Evolutionary conservation across 2,888 invertebrate genomes (phyloP).

Genomic region (Anorthoa munda): DNA sequence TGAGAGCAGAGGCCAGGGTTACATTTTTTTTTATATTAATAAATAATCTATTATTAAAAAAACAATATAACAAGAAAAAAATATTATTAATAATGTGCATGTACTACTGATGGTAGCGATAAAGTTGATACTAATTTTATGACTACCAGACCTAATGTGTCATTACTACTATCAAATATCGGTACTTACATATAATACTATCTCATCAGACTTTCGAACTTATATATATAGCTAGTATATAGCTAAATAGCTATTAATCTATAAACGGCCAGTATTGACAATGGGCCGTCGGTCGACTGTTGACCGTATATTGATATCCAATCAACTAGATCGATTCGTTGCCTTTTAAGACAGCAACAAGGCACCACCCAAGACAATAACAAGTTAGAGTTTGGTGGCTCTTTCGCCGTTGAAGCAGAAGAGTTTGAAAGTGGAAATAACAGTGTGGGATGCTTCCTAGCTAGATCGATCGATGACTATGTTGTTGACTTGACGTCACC

Average conservation of each 20-base stretch:
- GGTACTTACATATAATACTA: neutral
- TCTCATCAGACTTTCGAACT: slow-evolving; percentile 2
- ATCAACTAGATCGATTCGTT: slow-evolving; percentile 17
- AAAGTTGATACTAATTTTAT: neutral
- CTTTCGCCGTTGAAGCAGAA: neutral
- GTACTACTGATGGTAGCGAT: neutral
- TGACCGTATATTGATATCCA: slow-evolving; percentile 1
- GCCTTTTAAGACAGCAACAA: neutral
- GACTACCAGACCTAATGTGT: neutral
- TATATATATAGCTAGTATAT: neutral
- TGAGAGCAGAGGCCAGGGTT: no score
- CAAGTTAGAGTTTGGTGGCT: neutral
- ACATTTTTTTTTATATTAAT: no score
- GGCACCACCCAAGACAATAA: slow-evolving; percentile 23
- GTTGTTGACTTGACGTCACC: no score
- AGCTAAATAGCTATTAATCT: neutral
- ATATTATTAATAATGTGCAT: no score
- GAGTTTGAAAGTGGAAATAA: neutral
- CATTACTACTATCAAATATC: neutral
- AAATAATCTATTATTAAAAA: no score
- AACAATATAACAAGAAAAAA: no score
- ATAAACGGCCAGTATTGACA: slow-evolving; percentile 7
- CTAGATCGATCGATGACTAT: no score
- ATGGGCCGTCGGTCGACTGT: neutral
- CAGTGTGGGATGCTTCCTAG: neutral